Conservation (phyloP, 2,888 invertebrate genomes). For the Cistogaster globosa region DNA sequence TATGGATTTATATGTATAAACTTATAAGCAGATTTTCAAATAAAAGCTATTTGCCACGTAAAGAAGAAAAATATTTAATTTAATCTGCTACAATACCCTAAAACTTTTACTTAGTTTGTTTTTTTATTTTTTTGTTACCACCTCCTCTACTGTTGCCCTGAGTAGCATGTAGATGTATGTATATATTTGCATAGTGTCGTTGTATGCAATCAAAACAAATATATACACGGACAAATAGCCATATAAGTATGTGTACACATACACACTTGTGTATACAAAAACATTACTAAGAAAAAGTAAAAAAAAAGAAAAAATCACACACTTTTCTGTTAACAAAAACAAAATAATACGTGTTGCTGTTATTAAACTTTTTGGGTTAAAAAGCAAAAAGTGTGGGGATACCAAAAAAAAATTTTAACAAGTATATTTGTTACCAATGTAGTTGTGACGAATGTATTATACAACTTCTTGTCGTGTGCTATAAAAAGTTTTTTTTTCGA, state of each 20-base stretch:
- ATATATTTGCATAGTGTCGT: background rate
- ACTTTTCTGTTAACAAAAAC: conserved; percentile 70
- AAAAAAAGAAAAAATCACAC: conserved; percentile 67
- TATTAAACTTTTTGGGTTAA: conserved; percentile 12
- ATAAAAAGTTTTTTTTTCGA: conserved; percentile 17
- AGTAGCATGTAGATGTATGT: background rate
- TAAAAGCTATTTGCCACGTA: background rate
- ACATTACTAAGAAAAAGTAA: conserved; percentile 39
- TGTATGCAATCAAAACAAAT: conserved; percentile 10
- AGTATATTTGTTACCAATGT: no score
- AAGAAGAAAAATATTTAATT: background rate
- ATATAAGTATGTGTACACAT: background rate
- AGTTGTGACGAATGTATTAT: conserved; percentile 4
- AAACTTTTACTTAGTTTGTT: conserved; percentile 35
- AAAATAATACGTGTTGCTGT: conserved; percentile 50
- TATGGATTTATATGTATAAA: background rate
- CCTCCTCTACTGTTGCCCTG: background rate
- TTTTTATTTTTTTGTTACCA: background rate
- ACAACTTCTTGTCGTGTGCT: conserved; percentile 40
- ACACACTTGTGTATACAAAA: background rate
- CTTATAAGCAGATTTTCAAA: no score
- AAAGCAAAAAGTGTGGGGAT: conserved; percentile 21
- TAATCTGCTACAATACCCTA: conserved; percentile 13
- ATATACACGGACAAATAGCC: conserved; percentile 11
- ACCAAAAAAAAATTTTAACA: conserved; percentile 22